Percentiles rank a stretch among this genome's conserved stretches.
These are phyloP conservation scores for Tetramorium parvispinum DNA, from an alignment of 1,140 invertebrate genomes.

Conservation along the genomic window DNA sequence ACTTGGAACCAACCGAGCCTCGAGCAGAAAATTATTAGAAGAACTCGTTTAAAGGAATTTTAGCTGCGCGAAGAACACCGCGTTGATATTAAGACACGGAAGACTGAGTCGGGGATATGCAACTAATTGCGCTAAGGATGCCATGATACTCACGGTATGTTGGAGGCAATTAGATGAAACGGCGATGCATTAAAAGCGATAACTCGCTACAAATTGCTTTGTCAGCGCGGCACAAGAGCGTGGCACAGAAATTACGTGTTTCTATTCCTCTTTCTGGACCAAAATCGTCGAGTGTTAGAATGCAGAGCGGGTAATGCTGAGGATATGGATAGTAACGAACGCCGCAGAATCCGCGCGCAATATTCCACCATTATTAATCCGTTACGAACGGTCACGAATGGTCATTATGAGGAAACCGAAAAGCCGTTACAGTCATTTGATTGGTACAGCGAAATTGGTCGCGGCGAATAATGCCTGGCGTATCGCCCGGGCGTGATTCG, in stretches of 20 bases:
- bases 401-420: conserved; percentile 21
- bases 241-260: not conserved
- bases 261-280: not conserved
- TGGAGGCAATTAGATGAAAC: conserved; percentile 35
- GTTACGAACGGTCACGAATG: conserved; percentile 30
- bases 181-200: conserved; percentile 21
- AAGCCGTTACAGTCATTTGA: conserved; percentile 24
- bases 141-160: conserved; percentile 7
- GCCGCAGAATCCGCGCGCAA: not conserved
- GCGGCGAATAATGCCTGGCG: conserved; percentile 36
- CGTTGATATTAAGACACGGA: conserved; percentile 46
- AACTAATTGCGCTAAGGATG: conserved; percentile 47
- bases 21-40: conserved; percentile 52
- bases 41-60: conserved; percentile 52
- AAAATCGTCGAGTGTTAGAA: not conserved
- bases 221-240: conserved; percentile 18
- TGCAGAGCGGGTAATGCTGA: not conserved
- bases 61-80: not conserved
- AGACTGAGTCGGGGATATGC: conserved; percentile 23
- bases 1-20: not conserved
- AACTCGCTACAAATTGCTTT: conserved; percentile 37
- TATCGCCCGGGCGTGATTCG: conserved; percentile 13
- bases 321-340: not conserved
- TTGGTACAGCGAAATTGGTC: conserved; percentile 21
- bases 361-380: conserved; percentile 47